phyloP scores from a whole-genome alignment of 2,888 invertebrate species.

The Lithosia quadra region DNA sequence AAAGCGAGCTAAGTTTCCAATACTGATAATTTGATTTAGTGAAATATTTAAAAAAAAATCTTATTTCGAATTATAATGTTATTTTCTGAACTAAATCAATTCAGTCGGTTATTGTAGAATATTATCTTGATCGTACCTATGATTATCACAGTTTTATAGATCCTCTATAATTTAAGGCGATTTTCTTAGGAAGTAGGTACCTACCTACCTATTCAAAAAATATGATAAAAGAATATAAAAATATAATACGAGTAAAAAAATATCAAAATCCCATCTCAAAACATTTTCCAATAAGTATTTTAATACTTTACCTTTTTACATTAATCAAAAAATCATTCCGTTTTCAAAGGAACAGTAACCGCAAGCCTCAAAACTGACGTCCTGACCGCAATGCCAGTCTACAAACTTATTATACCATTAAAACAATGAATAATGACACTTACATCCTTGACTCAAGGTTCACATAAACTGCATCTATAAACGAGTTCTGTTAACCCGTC shows the following conservation, averaged over 20 bases:
- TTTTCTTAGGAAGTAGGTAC: too few relatives aligned
- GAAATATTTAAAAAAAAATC: background rate
- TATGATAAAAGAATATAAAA: background rate
- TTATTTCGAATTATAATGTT: background rate
- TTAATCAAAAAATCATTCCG: constrained; percentile 40
- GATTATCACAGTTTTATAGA: too few relatives aligned
- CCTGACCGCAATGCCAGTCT: constrained; percentile 42
- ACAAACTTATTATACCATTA: constrained; percentile 31
- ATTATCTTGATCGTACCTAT: too few relatives aligned
- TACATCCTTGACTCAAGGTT: constrained; percentile 23
- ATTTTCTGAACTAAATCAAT: too few relatives aligned
- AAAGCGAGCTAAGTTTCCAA: background rate
- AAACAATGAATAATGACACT: constrained; percentile 27
- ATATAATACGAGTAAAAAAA: background rate
- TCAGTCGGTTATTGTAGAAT: too few relatives aligned
- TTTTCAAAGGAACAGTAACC: constrained; percentile 44
- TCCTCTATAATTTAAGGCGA: too few relatives aligned
- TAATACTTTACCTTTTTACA: constrained; percentile 32
- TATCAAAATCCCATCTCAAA: background rate
- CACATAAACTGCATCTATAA: constrained; percentile 20
- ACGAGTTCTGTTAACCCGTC: constrained; percentile 47
- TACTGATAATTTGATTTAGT: background rate
- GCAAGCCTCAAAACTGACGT: constrained; percentile 45
- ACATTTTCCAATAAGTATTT: constrained; percentile 24
- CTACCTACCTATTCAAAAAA: background rate